These are phyloP conservation scores for Batillaria attramentaria DNA, from an alignment of 1,140 invertebrate genomes.

Conservation along the genomic window DNA sequence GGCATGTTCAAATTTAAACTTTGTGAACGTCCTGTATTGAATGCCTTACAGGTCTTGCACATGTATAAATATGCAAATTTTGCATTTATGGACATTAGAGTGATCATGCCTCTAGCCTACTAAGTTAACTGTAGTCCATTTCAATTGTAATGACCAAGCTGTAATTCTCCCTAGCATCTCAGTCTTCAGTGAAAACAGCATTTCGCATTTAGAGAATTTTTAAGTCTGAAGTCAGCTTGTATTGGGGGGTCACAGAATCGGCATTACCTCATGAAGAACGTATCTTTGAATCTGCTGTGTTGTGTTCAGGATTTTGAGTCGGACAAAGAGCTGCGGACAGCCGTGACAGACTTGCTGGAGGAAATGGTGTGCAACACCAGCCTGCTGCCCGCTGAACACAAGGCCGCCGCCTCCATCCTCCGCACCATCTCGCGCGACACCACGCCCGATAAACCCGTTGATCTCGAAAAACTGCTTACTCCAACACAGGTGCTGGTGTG, in stretches of 20 bases:
- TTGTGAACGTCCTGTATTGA: no score
- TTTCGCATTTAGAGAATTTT: neutral
- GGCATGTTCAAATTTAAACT: no score
- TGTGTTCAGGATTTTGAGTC: constrained; percentile 88
- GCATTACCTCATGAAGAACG: neutral
- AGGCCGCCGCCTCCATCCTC: constrained; percentile 87
- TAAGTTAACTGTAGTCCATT: no score
- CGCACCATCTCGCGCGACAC: constrained; percentile 83
- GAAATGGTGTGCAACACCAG: constrained; percentile 89
- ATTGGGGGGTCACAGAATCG: neutral
- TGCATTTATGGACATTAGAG: no score
- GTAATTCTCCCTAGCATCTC: neutral
- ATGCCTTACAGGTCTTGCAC: no score
- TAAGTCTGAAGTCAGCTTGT: neutral
- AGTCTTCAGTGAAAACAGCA: no score
- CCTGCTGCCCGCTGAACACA: constrained; percentile 91
- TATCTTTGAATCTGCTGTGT: no score
- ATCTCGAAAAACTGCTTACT: constrained; percentile 81
- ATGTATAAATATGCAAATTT: no score
- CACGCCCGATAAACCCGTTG: constrained; percentile 73
- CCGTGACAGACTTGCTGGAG: constrained; percentile 90
- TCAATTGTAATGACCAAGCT: neutral
- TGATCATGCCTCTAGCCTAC: no score
- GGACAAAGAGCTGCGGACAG: constrained; percentile 81
- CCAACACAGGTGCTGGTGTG: constrained; percentile 77